A percentile compares a stretch with the other conserved stretches of the same genome.
Conservation (phyloP, 2,113 vertebrate genomes). For the Gila orcuttii region DNA sequence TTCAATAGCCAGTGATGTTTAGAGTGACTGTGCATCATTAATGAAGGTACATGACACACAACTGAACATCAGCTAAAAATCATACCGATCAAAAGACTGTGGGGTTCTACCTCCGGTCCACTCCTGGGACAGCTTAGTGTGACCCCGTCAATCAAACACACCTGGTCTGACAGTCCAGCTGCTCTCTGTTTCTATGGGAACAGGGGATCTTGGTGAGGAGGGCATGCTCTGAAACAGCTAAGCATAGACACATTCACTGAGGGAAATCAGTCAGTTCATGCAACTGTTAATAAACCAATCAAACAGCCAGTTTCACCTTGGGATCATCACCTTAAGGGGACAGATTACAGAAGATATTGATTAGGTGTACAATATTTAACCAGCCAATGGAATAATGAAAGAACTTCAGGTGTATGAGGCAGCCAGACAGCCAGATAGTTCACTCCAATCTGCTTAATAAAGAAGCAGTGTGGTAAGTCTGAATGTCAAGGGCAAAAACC, state of each 20-base stretch:
- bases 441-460: neutral
- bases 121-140: conserved; percentile 24
- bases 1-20: neutral
- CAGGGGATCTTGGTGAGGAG: conserved; percentile 6
- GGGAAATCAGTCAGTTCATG: conserved; percentile 22
- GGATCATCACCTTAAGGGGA: conserved; percentile 10
- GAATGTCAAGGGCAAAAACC: conserved; percentile 24
- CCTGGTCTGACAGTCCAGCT: conserved; percentile 58
- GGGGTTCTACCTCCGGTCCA: conserved; percentile 7
- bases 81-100: conserved; percentile 40
- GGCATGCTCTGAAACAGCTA: conserved; percentile 25
- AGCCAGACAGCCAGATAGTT: neutral
- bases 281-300: conserved; percentile 53
- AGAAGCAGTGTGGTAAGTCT: conserved; percentile 46
- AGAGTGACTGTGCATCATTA: conserved; percentile 15
- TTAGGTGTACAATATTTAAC: neutral
- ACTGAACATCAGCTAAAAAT: conserved; percentile 12
- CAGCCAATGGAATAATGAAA: neutral
- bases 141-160: conserved; percentile 64
- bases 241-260: neutral
- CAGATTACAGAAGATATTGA: neutral
- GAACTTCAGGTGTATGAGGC: neutral
- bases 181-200: conserved; percentile 50
- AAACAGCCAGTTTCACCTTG: conserved; percentile 65
- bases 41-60: conserved; percentile 36